Evolutionary conservation across 2,888 invertebrate species (phyloP), one percentile per base, ranked within the genome.

Genomic region (Schizotus pectinicornis): DNA sequence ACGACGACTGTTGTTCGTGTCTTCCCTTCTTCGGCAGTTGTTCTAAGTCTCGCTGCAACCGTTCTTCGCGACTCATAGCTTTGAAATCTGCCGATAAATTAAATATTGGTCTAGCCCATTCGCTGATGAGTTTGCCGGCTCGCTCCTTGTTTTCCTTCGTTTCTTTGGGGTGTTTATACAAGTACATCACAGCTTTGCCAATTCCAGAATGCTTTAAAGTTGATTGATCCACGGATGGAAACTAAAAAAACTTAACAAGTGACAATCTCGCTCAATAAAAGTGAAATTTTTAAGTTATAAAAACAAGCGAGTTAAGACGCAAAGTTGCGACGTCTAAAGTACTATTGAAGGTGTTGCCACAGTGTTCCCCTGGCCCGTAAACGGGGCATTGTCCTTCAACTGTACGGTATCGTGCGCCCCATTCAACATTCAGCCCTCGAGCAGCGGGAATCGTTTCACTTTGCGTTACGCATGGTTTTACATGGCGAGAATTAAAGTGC

Each of bases 181-280:
- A 84, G 82, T 98, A 98, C 99, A 99, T 99, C 1, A 99, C 95
- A 37, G 99, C 98, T 81, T 98, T 98, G 53, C 98, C 98, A 67
- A 98, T 95, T 22, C 98, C 98, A 6, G 97, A 96, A 76, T 94
- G 94, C 79, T 97, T 97, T 67, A 99, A 82, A 56, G 93, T 89
- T 37, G 90, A 87, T 77, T 94, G 92, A 78, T 94, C 94, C 56
- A 96, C 89, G 22, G 88, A 84, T 31, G 96, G 96, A 81, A 97
- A 95, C 90, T 93, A 79, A 33, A 81, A 80, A 61, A 61, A 53
- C 62, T n/a, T n/a, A n/a, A 63, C 30, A 47, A 32, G 2, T 22
- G 5, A 3, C 2, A 22, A 22, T 22, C 5, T 22, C 5, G 22
- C 5, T 22, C 22, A 22, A 2, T 3, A 22, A 22, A 22, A 22